A percentile compares a stretch with the other conserved stretches of the same genome.
Conservation (phyloP, 2,113 vertebrate species). For the Etia nguti region DNA sequence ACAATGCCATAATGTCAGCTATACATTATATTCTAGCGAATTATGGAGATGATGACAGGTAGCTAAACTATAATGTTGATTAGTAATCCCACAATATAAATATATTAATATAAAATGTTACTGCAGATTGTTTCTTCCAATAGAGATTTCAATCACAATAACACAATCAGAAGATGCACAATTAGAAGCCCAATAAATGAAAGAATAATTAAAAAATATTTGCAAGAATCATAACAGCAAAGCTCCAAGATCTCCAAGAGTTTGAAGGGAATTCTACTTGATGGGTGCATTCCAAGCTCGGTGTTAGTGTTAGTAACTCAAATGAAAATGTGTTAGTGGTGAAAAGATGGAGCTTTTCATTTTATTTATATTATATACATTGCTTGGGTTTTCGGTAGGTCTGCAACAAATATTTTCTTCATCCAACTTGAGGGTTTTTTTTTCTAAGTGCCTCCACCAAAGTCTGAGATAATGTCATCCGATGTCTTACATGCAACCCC, state of each 20-base stretch:
- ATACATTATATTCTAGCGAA: neutral
- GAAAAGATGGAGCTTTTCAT: neutral
- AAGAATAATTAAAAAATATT: neutral
- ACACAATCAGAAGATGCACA: neutral
- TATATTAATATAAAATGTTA: neutral
- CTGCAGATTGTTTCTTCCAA: too few species aligned
- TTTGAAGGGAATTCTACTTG: neutral
- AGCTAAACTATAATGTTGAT: neutral
- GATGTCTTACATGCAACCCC: neutral
- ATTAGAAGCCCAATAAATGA: neutral
- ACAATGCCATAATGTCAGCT: neutral
- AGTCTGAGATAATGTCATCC: neutral
- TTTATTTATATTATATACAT: neutral
- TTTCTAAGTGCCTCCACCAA: neutral
- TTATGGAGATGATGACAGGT: neutral
- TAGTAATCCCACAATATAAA: neutral
- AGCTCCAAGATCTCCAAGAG: neutral
- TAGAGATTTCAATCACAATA: too few species aligned
- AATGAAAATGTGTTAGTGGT: neutral
- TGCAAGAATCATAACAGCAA: neutral
- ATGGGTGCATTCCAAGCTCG: neutral
- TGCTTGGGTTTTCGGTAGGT: neutral
- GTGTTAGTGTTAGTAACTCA: neutral
- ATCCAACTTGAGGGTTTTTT: accelerated
- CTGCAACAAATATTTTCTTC: neutral